phyloP scores from a whole-genome alignment of 2,113 vertebrate species.

The Semnornis frantzii region DNA sequence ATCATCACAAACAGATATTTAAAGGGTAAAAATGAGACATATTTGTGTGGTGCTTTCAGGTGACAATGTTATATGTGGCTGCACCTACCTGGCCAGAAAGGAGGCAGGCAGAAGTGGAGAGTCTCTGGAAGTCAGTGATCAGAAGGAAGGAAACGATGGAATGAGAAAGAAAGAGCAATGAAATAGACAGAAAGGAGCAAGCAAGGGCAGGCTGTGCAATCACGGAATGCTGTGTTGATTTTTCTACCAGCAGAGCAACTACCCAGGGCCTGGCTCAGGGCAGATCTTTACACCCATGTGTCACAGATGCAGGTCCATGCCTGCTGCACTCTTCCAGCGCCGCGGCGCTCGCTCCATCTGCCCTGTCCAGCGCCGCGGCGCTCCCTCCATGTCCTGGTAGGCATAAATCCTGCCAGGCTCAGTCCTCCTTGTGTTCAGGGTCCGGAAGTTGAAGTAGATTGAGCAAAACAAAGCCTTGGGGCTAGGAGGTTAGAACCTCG shows the following conservation, averaged over 20 bases:
- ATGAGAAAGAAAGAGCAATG: neutral
- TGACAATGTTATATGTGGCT: neutral
- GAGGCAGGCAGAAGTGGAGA: neutral
- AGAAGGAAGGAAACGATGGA: neutral
- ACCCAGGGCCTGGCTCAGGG: neutral
- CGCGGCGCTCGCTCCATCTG: neutral
- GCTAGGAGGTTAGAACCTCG: too few relatives aligned
- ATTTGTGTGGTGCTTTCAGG: neutral
- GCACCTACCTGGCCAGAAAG: neutral
- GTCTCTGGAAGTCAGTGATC: neutral
- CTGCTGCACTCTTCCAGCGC: neutral
- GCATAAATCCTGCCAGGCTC: too few relatives aligned
- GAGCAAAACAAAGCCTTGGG: too few relatives aligned
- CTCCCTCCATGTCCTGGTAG: neutral
- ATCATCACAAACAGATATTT: neutral
- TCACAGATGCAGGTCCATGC: neutral
- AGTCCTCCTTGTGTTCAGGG: too few relatives aligned
- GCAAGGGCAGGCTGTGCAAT: neutral
- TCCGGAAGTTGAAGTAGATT: too few relatives aligned
- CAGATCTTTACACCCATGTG: neutral
- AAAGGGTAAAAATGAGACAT: neutral
- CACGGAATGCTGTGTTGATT: neutral
- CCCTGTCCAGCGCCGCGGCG: too few relatives aligned
- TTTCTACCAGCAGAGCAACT: neutral
- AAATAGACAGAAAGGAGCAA: neutral